phyloP scores from a whole-genome alignment of 92 coral and sea anemone species.

The Epizoanthus illoricatus region DNA sequence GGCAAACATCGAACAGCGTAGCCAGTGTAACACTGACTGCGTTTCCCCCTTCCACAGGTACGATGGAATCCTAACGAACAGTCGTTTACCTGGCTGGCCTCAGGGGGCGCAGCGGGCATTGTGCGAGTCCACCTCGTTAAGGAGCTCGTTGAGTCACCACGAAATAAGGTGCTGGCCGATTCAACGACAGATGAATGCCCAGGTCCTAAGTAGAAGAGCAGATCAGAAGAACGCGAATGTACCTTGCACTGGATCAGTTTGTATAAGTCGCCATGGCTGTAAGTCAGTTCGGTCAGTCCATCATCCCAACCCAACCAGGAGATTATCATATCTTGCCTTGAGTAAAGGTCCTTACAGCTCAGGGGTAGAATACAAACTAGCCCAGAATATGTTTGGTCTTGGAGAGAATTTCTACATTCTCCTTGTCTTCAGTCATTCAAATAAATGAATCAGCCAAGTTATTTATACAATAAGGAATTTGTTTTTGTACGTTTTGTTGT shows the following conservation, averaged over 20 bases:
- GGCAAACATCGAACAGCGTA: background rate
- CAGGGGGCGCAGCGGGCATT: constrained; percentile 89
- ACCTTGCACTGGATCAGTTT: background rate
- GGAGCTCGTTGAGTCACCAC: constrained; percentile 11
- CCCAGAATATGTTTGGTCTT: no score
- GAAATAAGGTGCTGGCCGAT: background rate
- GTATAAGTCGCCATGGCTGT: background rate
- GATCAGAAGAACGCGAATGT: background rate
- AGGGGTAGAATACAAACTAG: no score
- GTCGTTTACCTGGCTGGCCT: constrained; percentile 83
- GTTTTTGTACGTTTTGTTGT: no score
- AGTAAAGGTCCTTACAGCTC: no score
- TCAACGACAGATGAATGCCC: constrained; percentile 29
- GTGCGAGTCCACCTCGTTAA: constrained; percentile 74
- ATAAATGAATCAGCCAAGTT: no score
- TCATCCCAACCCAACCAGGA: no score
- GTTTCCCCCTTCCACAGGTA: constrained; percentile 49
- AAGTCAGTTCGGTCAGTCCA: no score
- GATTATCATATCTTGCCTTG: no score
- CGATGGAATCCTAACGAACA: constrained; percentile 92
- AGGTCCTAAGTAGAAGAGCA: background rate
- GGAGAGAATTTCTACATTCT: no score
- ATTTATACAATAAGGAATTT: no score
- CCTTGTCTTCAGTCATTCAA: no score
- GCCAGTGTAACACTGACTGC: background rate